Conservation (phyloP, 2,113 vertebrate genomes). For the rat (Rattus norvegicus) region DNA sequence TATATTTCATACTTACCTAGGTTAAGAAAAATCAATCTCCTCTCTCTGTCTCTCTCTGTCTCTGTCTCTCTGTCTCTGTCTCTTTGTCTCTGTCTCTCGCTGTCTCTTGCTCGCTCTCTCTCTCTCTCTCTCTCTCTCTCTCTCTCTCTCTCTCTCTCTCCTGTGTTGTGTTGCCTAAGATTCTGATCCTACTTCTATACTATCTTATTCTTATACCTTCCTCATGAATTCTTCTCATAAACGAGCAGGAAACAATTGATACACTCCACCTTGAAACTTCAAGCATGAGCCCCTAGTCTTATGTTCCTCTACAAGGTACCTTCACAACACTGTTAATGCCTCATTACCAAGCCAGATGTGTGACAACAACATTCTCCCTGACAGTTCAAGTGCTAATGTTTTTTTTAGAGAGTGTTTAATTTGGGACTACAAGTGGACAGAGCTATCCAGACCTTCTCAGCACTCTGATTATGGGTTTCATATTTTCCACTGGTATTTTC, state of each 20-base stretch:
- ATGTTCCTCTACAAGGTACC: constrained; percentile 68
- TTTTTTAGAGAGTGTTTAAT: constrained; percentile 81
- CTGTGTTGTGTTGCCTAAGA: background rate
- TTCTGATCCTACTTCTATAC: background rate
- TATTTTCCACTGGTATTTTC: constrained; percentile 82
- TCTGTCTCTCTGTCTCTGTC: background rate
- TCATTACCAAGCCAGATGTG: constrained; percentile 73
- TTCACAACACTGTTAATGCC: constrained; percentile 75
- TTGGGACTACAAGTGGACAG: constrained; percentile 83
- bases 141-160: background rate
- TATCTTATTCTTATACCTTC: background rate
- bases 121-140: background rate
- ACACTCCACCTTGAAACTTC: constrained; percentile 76
- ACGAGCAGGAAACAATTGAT: background rate
- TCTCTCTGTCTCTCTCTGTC: background rate
- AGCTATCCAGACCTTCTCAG: constrained; percentile 80
- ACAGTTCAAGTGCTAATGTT: constrained; percentile 77
- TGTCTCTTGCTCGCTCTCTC: background rate
- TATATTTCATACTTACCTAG: background rate
- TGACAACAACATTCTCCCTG: constrained; percentile 59
- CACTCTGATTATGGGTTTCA: constrained; percentile 83
- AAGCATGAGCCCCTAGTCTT: constrained; percentile 70
- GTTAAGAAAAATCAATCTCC: background rate
- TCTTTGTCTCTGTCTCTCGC: background rate
- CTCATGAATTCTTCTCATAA: background rate